Evolutionary conservation across 2,797 vertebrate genomes (phyloP).

Genomic region (Oreochromis mossambicus): DNA sequence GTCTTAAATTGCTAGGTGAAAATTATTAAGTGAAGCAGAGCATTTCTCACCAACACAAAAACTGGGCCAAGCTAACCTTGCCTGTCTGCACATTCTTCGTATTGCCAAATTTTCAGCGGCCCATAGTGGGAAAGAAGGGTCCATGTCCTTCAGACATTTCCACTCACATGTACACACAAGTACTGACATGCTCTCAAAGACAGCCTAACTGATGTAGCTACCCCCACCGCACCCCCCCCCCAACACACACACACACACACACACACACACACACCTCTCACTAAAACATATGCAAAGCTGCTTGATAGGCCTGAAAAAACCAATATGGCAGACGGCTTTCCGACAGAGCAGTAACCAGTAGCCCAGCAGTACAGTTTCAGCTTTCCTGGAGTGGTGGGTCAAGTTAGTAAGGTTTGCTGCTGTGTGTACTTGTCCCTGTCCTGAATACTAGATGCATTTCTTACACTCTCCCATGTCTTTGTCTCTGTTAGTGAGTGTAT

Average conservation of each 20-base stretch:
- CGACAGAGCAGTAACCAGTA: not conserved
- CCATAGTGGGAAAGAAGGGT: conserved; percentile 40
- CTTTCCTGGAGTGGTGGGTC: conserved; percentile 22
- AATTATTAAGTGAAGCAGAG: not conserved
- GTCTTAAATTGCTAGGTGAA: not conserved
- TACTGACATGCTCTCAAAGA: not conserved
- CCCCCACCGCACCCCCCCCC: not conserved
- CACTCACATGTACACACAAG: not conserved
- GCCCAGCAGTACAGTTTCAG: conserved; percentile 10
- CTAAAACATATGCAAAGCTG: not conserved
- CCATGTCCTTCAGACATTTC: conserved; percentile 25
- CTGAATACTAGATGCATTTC: conserved; percentile 10
- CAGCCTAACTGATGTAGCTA: not conserved
- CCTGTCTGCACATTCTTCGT: conserved; percentile 60
- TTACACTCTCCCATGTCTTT: not conserved
- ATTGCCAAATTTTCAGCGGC: conserved; percentile 57
- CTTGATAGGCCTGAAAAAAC: conserved; percentile 2
- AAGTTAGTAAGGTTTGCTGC: conserved; percentile 13
- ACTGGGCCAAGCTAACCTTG: conserved; percentile 41
- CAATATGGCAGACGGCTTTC: not conserved
- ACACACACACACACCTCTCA: not conserved
- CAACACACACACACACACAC: not conserved
- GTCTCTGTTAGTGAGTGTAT: conserved; percentile 10
- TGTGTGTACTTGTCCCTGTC: not conserved
- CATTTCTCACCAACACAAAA: conserved; percentile 41